A percentile compares a stretch with the other conserved stretches of the same genome.
Evolutionary conservation across 2,797 vertebrate species (phyloP).

Genomic region (Pseudochaenichthys georgianus): DNA sequence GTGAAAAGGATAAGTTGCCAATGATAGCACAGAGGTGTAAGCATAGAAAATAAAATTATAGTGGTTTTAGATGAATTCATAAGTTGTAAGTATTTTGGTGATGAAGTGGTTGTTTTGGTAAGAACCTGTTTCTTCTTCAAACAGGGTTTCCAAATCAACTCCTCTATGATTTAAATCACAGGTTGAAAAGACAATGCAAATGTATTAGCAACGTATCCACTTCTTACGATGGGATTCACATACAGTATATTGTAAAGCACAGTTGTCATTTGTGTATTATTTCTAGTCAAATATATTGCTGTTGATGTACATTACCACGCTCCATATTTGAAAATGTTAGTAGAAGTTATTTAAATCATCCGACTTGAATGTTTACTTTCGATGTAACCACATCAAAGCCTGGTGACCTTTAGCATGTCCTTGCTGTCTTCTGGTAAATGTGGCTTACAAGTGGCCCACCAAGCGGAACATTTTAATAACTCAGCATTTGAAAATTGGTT

Average conservation of each 20-base stretch:
- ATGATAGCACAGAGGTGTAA: neutral
- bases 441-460: slow-evolving; percentile 38
- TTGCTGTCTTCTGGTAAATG: slow-evolving; percentile 33
- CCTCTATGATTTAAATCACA: slow-evolving; percentile 21
- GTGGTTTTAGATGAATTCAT: slow-evolving; percentile 26
- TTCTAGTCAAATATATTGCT: slow-evolving; percentile 14
- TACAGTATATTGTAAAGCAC: neutral
- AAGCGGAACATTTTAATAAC: slow-evolving; percentile 49
- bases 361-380: neutral
- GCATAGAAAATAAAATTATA: neutral
- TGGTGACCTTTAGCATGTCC: slow-evolving; percentile 28
- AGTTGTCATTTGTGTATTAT: neutral
- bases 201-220: neutral
- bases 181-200: neutral
- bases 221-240: neutral
- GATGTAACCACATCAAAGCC: slow-evolving; percentile 22
- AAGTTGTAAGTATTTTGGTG: neutral
- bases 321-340: neutral
- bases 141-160: slow-evolving; percentile 9
- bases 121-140: slow-evolving; percentile 13
- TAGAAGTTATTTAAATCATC: neutral
- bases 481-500: slow-evolving; percentile 35
- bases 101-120: slow-evolving; percentile 15
- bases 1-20: neutral
- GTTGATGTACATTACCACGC: neutral